Percentiles rank a stretch among this genome's conserved stretches.
These are phyloP conservation scores for Gymnogyps californianus DNA, from an alignment of 2,113 vertebrate genomes.

Conservation along the genomic window DNA sequence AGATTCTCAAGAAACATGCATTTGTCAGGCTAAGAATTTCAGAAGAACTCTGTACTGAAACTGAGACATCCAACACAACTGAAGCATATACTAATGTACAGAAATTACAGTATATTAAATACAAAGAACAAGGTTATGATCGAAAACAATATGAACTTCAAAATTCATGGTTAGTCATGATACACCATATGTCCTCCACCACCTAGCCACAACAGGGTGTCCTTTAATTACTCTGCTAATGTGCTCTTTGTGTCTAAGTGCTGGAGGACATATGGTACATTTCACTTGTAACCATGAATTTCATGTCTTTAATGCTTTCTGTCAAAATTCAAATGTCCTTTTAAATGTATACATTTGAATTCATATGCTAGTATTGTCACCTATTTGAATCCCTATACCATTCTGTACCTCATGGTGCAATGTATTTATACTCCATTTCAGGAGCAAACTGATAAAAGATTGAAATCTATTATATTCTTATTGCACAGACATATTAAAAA, in stretches of 20 bases:
- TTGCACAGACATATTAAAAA: not conserved
- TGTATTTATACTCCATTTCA: not conserved
- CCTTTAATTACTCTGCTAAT: slow-evolving; percentile 60
- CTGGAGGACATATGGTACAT: slow-evolving; percentile 51
- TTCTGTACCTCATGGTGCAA: not conserved
- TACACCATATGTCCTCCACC: slow-evolving; percentile 50
- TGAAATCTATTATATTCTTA: slow-evolving; percentile 1
- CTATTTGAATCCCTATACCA: not conserved
- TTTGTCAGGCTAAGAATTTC: not conserved
- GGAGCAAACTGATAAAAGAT: not conserved
- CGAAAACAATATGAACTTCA: not conserved
- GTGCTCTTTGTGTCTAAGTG: slow-evolving; percentile 43
- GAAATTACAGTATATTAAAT: not conserved
- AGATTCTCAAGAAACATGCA: not conserved
- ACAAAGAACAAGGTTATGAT: not conserved
- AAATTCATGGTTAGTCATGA: slow-evolving; percentile 44
- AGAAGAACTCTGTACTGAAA: not conserved
- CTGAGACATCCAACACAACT: not conserved
- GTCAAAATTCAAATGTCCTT: slow-evolving; percentile 19
- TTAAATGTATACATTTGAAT: not conserved
- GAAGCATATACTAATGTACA: not conserved
- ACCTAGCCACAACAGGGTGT: slow-evolving; percentile 63
- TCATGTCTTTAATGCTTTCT: slow-evolving; percentile 6
- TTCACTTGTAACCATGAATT: slow-evolving; percentile 40
- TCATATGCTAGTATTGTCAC: not conserved